Conservation (phyloP, 2,888 invertebrate species). For the Volucella inanis region DNA sequence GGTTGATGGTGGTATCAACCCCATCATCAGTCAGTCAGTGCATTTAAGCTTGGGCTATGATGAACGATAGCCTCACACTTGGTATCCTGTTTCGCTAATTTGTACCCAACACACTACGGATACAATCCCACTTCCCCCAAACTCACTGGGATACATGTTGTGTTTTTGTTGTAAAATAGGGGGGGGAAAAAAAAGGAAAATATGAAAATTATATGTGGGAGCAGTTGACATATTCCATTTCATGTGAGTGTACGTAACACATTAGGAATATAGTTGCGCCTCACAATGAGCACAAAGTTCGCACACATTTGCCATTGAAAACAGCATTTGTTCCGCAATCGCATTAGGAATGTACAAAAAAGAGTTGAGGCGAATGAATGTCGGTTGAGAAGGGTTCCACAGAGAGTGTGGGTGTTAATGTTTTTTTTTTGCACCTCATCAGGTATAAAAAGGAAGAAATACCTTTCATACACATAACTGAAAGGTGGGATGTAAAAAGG, state of each 20-base stretch:
- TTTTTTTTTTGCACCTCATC: slow-evolving; percentile 29
- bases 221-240: slow-evolving; percentile 64
- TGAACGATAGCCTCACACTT: slow-evolving; percentile 74
- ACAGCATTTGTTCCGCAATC: slow-evolving; percentile 59
- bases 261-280: slow-evolving; percentile 66
- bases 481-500: not conserved
- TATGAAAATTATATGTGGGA: slow-evolving; percentile 68
- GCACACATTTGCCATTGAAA: slow-evolving; percentile 49
- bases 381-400: not conserved
- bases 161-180: slow-evolving; percentile 52
- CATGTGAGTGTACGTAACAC: slow-evolving; percentile 67
- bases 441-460: slow-evolving; percentile 50
- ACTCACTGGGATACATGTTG: slow-evolving; percentile 47
- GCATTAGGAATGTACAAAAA: slow-evolving; percentile 59
- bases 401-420: not conserved
- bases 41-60: slow-evolving; percentile 62
- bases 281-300: slow-evolving; percentile 39
- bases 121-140: slow-evolving; percentile 1
- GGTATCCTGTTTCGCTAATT: slow-evolving; percentile 74
- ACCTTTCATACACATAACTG: slow-evolving; percentile 20
- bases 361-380: slow-evolving; percentile 3
- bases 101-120: slow-evolving; percentile 28
- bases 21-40: slow-evolving; percentile 66
- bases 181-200: slow-evolving; percentile 45
- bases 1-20: too few species aligned